phyloP scores from a whole-genome alignment of 1,140 invertebrate genomes.

The Plectus sambesii region DNA sequence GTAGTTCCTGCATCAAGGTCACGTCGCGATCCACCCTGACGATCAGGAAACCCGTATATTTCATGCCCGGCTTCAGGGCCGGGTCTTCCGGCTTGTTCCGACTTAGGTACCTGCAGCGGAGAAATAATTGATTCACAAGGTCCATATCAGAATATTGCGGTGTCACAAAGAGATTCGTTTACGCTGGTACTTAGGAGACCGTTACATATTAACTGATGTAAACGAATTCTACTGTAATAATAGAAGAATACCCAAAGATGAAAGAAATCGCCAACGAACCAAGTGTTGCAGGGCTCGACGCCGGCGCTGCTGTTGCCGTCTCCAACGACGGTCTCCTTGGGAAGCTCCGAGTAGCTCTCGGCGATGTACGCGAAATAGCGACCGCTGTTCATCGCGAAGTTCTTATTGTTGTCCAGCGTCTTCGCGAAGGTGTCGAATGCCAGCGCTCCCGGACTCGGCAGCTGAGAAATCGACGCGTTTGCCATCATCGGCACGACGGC shows the following conservation, averaged over 20 bases:
- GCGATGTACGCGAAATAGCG: slow-evolving; percentile 43
- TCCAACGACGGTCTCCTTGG: slow-evolving; percentile 35
- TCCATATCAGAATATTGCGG: too few relatives aligned
- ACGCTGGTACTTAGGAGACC: too few relatives aligned
- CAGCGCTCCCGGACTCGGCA: slow-evolving; percentile 31
- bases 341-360: slow-evolving; percentile 35
- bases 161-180: too few relatives aligned
- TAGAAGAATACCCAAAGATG: too few relatives aligned
- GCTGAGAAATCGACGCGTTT: slow-evolving; percentile 33
- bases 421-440: slow-evolving; percentile 39
- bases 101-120: too few relatives aligned
- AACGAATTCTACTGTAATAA: too few relatives aligned
- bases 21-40: slow-evolving; percentile 40
- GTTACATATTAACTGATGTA: too few relatives aligned
- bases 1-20: slow-evolving; percentile 1
- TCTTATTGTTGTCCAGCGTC: slow-evolving; percentile 35
- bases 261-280: not conserved
- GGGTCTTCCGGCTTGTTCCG: slow-evolving; percentile 36
- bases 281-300: slow-evolving; percentile 31
- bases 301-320: slow-evolving; percentile 28
- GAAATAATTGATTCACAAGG: too few relatives aligned
- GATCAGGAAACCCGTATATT: slow-evolving; percentile 44
- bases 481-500: slow-evolving; percentile 36
- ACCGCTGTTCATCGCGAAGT: slow-evolving; percentile 22
- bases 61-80: slow-evolving; percentile 32